Evolutionary conservation across 2,888 invertebrate species (phyloP).

Genomic region (Tyria jacobaeae): DNA sequence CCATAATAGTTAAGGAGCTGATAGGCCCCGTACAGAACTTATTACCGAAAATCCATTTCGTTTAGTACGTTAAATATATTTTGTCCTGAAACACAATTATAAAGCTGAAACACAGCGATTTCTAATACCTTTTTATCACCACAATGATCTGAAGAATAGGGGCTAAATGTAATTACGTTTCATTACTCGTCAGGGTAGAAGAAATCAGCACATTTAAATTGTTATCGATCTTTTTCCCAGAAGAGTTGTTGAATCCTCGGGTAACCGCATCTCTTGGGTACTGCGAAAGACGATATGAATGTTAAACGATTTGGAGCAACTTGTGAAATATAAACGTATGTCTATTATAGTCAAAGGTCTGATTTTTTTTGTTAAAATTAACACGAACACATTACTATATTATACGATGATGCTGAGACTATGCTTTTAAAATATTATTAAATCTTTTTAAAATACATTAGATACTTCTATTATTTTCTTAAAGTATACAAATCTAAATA

Average conservation of each 20-base stretch:
- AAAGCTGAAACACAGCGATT: slow-evolving; percentile 40
- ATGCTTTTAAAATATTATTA: neutral
- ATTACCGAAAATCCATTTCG: neutral
- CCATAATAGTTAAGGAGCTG: slow-evolving; percentile 2
- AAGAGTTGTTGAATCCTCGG: slow-evolving; percentile 46
- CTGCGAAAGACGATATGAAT: slow-evolving; percentile 54
- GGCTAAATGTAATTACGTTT: slow-evolving; percentile 73
- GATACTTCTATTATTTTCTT: neutral
- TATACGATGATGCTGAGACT: neutral
- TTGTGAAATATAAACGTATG: slow-evolving; percentile 21
- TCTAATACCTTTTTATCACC: slow-evolving; percentile 24
- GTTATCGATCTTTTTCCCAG: slow-evolving; percentile 62
- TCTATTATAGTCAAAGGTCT: slow-evolving; percentile 19
- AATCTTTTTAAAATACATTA: neutral
- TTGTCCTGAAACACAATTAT: slow-evolving; percentile 37
- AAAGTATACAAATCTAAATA: neutral
- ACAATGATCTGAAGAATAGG: slow-evolving; percentile 43
- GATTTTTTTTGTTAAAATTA: slow-evolving; percentile 3
- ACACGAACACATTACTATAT: neutral
- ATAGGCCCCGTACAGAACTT: neutral
- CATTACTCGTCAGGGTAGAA: slow-evolving; percentile 71
- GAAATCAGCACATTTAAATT: slow-evolving; percentile 63
- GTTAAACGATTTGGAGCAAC: slow-evolving; percentile 50
- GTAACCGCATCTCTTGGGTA: slow-evolving; percentile 37
- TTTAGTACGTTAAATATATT: slow-evolving; percentile 6